A percentile compares a stretch with the other conserved stretches of the same genome.
phyloP scores from a whole-genome alignment of 2,888 invertebrate species.

The Lithophane socia region DNA sequence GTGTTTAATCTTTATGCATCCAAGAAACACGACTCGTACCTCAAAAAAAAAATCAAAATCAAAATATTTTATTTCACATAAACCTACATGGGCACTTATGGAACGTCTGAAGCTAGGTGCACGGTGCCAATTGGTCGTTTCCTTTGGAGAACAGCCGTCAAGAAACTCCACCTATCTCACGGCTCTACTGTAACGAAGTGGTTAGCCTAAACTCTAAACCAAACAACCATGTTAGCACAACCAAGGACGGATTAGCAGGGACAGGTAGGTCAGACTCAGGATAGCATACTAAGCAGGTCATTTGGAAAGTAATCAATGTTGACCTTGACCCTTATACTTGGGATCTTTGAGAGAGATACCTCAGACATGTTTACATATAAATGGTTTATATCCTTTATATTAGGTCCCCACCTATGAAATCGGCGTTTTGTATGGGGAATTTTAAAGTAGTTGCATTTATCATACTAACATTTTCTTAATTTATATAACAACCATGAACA shows the following conservation, averaged over 20 bases:
- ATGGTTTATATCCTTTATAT: neutral
- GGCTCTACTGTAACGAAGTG: neutral
- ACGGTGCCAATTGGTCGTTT: no score
- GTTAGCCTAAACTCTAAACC: constrained; percentile 7
- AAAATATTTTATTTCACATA: no score
- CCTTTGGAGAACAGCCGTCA: no score
- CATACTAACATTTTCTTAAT: no score
- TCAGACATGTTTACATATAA: neutral
- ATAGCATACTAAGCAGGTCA: constrained; percentile 43
- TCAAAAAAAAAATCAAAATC: no score
- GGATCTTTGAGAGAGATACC: constrained; percentile 1
- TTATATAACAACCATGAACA: no score
- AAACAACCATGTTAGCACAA: constrained; percentile 18
- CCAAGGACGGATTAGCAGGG: constrained; percentile 23
- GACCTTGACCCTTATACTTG: constrained; percentile 30
- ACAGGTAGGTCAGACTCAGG: constrained; percentile 8
- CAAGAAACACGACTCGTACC: neutral
- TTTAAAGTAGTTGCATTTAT: no score
- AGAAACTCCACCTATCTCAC: no score
- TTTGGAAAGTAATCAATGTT: constrained; percentile 31
- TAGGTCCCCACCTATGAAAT: no score
- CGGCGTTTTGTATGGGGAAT: no score
- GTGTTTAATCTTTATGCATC: neutral
- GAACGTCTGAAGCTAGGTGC: no score
- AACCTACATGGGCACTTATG: no score